Base-by-base conservation (phyloP, 2,797 vertebrate genomes). In the Meriones psammophilus region DNA sequence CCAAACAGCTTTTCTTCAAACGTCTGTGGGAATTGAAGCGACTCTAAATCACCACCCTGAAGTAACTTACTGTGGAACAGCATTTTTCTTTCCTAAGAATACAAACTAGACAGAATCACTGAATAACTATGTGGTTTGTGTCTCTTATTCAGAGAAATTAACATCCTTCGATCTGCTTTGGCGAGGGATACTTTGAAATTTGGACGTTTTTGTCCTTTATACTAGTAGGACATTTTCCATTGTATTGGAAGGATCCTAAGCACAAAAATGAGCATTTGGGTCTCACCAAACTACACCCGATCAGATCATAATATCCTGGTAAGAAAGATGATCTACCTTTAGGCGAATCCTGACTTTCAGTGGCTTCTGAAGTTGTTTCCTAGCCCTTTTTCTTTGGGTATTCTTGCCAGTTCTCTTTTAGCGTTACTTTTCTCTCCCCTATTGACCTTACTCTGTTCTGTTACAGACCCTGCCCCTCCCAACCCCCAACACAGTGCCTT, bases 1-100 rank as follows among this genome's bases (percentile, higher is more conserved):
- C 64, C 94, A 92, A 94, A 94, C 30, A 94, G 42, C 92, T 94
- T 96, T 92, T 77, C 90, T 96, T 91, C 79, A 87, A 60, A 92
- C 39, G 68, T 92, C 17, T 78, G 69, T 81, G 83, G 60, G 76
- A 96, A 93, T 3, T 95, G 62, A 94, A 94, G 91, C 90, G 92
- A 92, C 66, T 84, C 68, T 84, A 91, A 95, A 77, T 97, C 94
- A 26, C 62, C 46, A 88, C 78, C 64, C 60, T 91, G 60, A 62
- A 89, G 92, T 62, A 89, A 89, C 42, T 93, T 91, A 42, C 81
- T 14, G 92, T 94, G 93, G 80, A 36, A 30, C 0, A 83, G 15
- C 62, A 88, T 81, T 90, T 92, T 94, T 91, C n/a, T 87, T 89
- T 64, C 62, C 13, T 88, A 87, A 95, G 39, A 95, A 89, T 93